Evolutionary conservation across 2,888 invertebrate genomes (phyloP), one percentile per base, ranked within the genome.

Genomic region (Spatulosminthurus flaviceps): DNA sequence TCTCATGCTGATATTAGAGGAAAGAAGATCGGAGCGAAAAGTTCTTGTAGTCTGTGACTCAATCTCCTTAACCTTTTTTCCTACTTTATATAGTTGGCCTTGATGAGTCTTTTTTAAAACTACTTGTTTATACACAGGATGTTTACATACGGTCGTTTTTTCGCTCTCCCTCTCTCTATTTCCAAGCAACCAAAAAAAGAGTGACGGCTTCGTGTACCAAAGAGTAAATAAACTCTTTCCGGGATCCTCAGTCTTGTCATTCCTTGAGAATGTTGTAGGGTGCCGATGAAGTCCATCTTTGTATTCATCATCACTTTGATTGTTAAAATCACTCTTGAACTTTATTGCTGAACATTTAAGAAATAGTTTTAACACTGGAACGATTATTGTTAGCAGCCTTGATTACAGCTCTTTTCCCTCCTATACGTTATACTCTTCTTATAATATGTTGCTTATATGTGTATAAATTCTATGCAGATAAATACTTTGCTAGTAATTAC

Each of bases 61-160:
- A 66, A 66, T 7, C 67, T 76, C 76, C 43, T 67, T 76, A 76
- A 76, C 76, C 76, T 67, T 67, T 76, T 67, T 70, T 34, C n/a
- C n/a, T 70, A 67, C 76, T 67, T 76, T 76, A 70, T n/a, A n/a
- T 70, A 76, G 67, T 67, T 76, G 76, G 76, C 76, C 76, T 76
- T 76, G 76, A 76, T 76, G 76, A 42, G 67, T 67, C 67, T 76
- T 76, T 76, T 75, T 76, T 75, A 75, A 75, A 76, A 76, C 76
- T 76, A 76, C 76, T 76, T 76, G 76, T 76, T 76, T 76, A 76
- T 76, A 76, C 76, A 51, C 75, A 76, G 76, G 67, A 69, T 76
- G 69, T 76, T 67, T 76, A 76, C 66, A 76, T 76, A 76, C 51
- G 76, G 43, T 76, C 76, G 42, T 67, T 76, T 76, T 76, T 76